These are phyloP conservation scores for Holothuria scabra DNA, from an alignment of 53 echinoderm and acorn worm species.

Conservation along the genomic window DNA sequence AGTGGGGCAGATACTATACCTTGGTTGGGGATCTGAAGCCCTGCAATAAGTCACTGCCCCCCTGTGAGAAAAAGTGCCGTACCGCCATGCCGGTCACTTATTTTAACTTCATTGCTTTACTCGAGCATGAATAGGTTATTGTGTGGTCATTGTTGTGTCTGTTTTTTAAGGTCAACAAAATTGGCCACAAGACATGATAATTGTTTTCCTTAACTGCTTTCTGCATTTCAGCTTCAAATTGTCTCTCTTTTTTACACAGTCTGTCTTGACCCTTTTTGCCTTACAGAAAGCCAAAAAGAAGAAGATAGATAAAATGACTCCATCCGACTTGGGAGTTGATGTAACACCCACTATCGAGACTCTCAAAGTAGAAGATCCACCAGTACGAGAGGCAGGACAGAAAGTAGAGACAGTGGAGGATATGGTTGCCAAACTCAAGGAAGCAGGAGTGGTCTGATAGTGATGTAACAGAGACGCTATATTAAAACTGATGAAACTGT, in stretches of 20 bases:
- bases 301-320: slow-evolving; percentile 87
- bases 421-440: slow-evolving; percentile 82
- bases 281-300: slow-evolving; percentile 99
- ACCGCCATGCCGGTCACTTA: too few species aligned
- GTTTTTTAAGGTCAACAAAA: too few species aligned
- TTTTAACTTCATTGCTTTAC: too few species aligned
- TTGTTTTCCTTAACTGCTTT: too few species aligned
- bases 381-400: slow-evolving; percentile 87
- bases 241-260: not conserved
- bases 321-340: slow-evolving; percentile 84
- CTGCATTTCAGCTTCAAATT: too few species aligned
- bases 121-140: too few species aligned
- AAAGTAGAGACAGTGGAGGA: slow-evolving; percentile 91
- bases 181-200: too few species aligned
- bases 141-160: too few species aligned
- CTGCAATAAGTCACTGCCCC: too few species aligned
- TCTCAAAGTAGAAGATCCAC: slow-evolving; percentile 86
- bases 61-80: too few species aligned
- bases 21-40: too few species aligned
- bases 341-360: slow-evolving; percentile 65
- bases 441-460: slow-evolving; percentile 72
- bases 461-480: not conserved
- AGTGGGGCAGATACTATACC: too few species aligned
- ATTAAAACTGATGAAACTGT: not conserved
- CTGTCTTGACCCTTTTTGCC: not conserved